Conservation (phyloP, 35 echinoderm and acorn worm species). For the Ophiothrix spiculata region DNA sequence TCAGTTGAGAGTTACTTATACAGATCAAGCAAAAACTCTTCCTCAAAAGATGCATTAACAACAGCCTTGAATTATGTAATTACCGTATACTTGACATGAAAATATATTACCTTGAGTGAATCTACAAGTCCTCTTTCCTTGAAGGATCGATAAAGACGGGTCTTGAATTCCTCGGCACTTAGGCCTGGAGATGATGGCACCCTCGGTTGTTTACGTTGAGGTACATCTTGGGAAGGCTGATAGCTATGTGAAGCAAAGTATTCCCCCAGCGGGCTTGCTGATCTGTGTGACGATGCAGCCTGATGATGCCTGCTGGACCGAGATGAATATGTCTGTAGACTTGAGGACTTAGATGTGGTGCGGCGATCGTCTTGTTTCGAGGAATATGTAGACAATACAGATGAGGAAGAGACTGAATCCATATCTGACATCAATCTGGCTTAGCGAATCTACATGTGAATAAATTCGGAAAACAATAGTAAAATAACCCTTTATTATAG, state of each 20-base stretch:
- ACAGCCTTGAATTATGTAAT: no score
- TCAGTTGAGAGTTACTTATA: no score
- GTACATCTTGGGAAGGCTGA: not conserved
- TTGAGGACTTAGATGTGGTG: not conserved
- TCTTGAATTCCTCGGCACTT: constrained; percentile 79
- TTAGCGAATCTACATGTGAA: no score
- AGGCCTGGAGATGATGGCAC: not conserved
- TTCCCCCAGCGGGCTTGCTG: no score
- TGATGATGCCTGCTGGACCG: not conserved
- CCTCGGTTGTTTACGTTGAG: not conserved
- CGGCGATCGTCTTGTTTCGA: not conserved
- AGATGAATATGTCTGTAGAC: not conserved
- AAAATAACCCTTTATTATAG: no score
- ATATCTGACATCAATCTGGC: not conserved
- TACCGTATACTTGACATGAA: no score
- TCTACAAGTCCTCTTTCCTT: constrained; percentile 69
- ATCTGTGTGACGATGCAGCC: not conserved
- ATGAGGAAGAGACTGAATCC: not conserved
- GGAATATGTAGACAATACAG: not conserved
- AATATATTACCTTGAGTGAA: constrained; percentile 95
- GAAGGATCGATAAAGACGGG: constrained; percentile 80
- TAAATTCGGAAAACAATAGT: no score
- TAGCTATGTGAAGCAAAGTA: not conserved
- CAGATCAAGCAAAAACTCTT: no score
- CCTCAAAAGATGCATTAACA: no score